Evolutionary conservation across 92 coral and sea anemone species (phyloP).

Genomic region (Umimayanthus chanpuru): DNA sequence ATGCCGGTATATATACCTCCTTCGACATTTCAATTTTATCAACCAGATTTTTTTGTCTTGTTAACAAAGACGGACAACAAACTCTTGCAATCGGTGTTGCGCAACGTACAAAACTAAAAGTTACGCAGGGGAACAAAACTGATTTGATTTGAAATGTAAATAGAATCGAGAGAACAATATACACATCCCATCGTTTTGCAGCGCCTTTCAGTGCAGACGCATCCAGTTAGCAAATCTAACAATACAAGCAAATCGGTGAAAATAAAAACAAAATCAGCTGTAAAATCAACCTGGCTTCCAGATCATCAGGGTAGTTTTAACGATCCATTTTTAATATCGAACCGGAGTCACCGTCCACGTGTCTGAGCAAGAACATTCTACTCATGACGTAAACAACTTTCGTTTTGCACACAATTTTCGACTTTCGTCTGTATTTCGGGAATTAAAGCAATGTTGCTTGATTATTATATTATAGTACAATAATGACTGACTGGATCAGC

Average conservation of each 20-base stretch:
- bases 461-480: neutral
- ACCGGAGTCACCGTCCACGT: neutral
- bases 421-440: neutral
- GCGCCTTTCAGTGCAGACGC: conserved; percentile 24
- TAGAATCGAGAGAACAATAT: no score
- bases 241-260: neutral
- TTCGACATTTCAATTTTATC: no score
- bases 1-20: no score
- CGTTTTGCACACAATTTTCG: neutral
- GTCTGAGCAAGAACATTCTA: neutral
- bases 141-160: conserved; percentile 2
- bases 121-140: no score
- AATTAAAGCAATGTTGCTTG: neutral
- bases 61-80: neutral
- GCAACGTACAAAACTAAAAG: neutral
- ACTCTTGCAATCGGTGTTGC: no score
- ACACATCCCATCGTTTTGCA: neutral
- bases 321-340: neutral
- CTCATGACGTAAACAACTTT: conserved; percentile 7
- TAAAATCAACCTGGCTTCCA: neutral
- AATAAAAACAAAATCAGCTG: neutral
- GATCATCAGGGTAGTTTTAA: neutral
- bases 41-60: no score
- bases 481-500: neutral
- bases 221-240: neutral